A percentile compares a stretch with the other conserved stretches of the same genome.
Evolutionary conservation across 2,888 invertebrate species (phyloP).

Genomic region (Flexamia atlantica): DNA sequence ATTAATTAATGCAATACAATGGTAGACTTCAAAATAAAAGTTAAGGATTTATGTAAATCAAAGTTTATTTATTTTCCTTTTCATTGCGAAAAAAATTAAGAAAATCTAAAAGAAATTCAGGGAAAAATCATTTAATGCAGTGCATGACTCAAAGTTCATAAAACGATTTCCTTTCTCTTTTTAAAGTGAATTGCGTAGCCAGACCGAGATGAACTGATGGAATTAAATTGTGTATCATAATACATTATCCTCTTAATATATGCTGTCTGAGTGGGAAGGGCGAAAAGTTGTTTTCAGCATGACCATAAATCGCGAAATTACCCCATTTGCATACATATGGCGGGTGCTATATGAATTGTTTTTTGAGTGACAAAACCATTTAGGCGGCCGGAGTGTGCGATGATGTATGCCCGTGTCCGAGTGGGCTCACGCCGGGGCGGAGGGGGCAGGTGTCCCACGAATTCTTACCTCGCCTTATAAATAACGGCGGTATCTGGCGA

Average conservation of each 20-base stretch:
- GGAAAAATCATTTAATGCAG: no score
- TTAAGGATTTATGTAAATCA: no score
- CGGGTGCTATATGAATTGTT: slow-evolving; percentile 49
- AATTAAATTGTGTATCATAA: slow-evolving; percentile 14
- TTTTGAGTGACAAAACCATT: slow-evolving; percentile 43
- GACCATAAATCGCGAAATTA: slow-evolving; percentile 7
- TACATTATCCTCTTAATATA: slow-evolving; percentile 23
- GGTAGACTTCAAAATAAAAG: no score
- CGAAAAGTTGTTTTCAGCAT: slow-evolving; percentile 48
- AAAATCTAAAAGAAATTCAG: no score
- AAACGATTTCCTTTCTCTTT: no score
- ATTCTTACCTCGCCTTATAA: slow-evolving; percentile 41
- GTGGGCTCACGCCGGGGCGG: slow-evolving; percentile 9
- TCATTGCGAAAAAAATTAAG: no score
- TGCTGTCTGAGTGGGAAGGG: slow-evolving; percentile 38
- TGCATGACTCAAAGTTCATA: no score
- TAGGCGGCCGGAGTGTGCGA: neutral
- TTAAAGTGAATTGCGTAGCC: no score
- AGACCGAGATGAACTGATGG: neutral
- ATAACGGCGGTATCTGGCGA: slow-evolving; percentile 16
- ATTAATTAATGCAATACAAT: no score
- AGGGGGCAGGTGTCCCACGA: slow-evolving; percentile 49
- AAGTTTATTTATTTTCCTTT: no score
- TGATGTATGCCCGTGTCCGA: neutral
- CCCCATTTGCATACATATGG: slow-evolving; percentile 44